Base-by-base conservation (phyloP, 2,797 vertebrate species). In the Eptatretus atami region DNA sequence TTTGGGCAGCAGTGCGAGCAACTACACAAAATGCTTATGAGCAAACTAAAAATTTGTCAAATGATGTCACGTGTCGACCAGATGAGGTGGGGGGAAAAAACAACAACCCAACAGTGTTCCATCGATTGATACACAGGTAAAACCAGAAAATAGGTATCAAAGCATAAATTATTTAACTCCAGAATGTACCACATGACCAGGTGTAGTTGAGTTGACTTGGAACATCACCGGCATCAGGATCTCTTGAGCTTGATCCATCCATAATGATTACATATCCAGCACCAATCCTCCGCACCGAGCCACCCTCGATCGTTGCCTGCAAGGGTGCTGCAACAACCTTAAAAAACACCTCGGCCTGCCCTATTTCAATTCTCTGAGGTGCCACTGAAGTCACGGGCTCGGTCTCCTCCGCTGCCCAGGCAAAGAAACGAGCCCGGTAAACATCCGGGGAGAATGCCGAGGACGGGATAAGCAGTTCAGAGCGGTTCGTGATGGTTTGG, bases 271-370 rank as follows among this genome's bases (percentile, higher is more conserved):
- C n/a, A 25, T 11, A 25, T n/a, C 57, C 57, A 25, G 15, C 24
- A 25, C 57, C 24, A n/a, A 61, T 25, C 24, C n/a, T 61, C n/a
- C 57, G 57, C 57, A n/a, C 57, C 10, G 57, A n/a, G 57, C 57
- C 57, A 12, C 57, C 57, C 57, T n/a, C 57, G 24, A 61, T 61
- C n/a, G 57, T 25, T 25, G 57, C 57, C 57, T n/a, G 15, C 57
- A 61, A 25, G 15, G 57, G 24, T 25, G 15, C 57, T 61, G 57
- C n/a, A 12, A n/a, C 10, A n/a, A 61, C n/a, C 57, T n/a, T n/a
- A n/a, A 61, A n/a, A 61, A 61, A 61, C 11, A 25, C 57, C 57
- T 61, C 57, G 2, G 57, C 57, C n/a, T 25, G 57, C n/a, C 57
- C 57, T n/a, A 61, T n/a, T 9, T 61, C 57, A 44, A 44, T 44